Evolutionary conservation across 2,113 vertebrate species (phyloP).

Genomic region (Gallinago media): DNA sequence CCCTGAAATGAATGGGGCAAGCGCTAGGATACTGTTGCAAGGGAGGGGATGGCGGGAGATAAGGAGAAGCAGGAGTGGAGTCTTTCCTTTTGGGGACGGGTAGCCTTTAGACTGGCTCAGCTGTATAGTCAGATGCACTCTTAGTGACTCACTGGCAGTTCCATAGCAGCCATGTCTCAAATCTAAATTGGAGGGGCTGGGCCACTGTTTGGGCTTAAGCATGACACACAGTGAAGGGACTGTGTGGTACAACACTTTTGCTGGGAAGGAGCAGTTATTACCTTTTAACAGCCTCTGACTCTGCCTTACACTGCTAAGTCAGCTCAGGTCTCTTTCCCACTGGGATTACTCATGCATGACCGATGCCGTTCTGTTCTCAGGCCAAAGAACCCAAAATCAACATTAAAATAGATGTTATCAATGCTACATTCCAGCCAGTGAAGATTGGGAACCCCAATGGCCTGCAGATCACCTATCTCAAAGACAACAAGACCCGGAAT

Average conservation of each 20-base stretch:
- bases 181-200: not conserved
- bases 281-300: not conserved
- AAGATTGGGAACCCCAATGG: conserved; percentile 89
- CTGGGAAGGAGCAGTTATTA: not conserved
- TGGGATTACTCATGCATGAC: not conserved
- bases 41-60: not conserved
- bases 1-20: not conserved
- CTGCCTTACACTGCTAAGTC: not conserved
- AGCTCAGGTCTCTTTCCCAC: not conserved
- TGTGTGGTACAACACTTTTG: not conserved
- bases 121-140: not conserved
- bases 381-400: conserved; percentile 90
- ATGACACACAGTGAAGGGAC: not conserved
- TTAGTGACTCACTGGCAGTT: not conserved
- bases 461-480: conserved; percentile 91
- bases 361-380: conserved; percentile 60
- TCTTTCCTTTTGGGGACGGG: not conserved
- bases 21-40: not conserved
- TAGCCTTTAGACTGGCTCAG: not conserved
- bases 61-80: not conserved
- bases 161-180: not conserved
- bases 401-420: conserved; percentile 89
- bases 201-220: not conserved
- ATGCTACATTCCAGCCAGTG: conserved; percentile 89
- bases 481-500: conserved; percentile 92